Evolutionary conservation across 2,797 vertebrate species (phyloP).

Genomic region (Heliangelus exortis): DNA sequence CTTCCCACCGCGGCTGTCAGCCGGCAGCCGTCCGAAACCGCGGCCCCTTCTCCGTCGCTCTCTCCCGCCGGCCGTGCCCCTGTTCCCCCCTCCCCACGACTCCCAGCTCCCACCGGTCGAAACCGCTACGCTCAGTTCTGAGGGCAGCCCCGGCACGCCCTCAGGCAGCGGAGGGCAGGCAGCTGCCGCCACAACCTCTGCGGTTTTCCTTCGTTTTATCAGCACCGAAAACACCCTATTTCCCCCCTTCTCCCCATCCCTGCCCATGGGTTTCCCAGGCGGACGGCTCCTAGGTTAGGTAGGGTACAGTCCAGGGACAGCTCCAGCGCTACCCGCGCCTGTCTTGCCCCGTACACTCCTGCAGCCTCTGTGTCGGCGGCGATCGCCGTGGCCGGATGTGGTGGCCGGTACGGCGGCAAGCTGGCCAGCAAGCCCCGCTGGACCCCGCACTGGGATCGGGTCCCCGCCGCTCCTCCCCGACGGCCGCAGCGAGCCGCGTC

Average conservation of each 20-base stretch:
- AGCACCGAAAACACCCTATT: not conserved
- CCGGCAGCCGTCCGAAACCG: not conserved
- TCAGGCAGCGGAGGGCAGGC: not conserved
- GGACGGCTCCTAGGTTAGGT: not conserved
- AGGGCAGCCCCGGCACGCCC: not conserved
- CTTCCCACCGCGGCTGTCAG: not conserved
- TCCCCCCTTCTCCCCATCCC: not conserved
- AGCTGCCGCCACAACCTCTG: not conserved
- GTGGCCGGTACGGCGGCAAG: not conserved
- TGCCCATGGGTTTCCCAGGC: not conserved
- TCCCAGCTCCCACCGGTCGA: not conserved
- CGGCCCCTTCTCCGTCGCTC: not conserved
- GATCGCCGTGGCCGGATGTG: not conserved
- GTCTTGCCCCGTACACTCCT: not conserved
- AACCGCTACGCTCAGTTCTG: too few species aligned
- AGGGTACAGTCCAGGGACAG: not conserved
- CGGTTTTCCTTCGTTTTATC: not conserved
- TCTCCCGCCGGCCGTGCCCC: not conserved
- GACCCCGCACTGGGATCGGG: not conserved
- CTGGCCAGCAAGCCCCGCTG: not conserved
- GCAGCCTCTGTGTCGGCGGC: not conserved
- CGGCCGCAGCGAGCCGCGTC: not conserved
- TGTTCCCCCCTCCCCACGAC: not conserved
- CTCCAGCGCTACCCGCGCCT: not conserved
- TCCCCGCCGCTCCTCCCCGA: not conserved